These are phyloP conservation scores for Perdix hodgsoniae DNA, from an alignment of 2,797 vertebrate genomes.

Conservation along the genomic window DNA sequence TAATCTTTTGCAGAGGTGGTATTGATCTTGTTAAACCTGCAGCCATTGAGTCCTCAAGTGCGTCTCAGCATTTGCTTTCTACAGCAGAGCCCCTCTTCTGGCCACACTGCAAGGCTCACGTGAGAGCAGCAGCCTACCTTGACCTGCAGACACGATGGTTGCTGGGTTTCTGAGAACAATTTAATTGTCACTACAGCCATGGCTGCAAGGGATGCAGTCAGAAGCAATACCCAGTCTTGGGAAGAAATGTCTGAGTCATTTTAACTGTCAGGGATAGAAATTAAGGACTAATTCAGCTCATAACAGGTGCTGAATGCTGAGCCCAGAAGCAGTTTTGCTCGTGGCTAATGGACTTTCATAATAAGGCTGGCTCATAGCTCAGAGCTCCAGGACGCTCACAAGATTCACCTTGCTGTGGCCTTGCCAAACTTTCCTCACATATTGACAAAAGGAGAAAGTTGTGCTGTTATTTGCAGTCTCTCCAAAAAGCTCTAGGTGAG, in stretches of 20 bases:
- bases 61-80: slow-evolving; percentile 50
- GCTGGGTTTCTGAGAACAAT: slow-evolving; percentile 32
- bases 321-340: slow-evolving; percentile 10
- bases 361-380: slow-evolving; percentile 2
- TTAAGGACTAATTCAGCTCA: slow-evolving; percentile 34
- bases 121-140: background rate
- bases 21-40: slow-evolving; percentile 82
- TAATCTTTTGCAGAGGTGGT: slow-evolving; percentile 81
- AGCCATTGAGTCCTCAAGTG: slow-evolving; percentile 62
- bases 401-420: background rate
- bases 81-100: slow-evolving; percentile 7
- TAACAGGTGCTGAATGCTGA: slow-evolving; percentile 48
- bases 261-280: slow-evolving; percentile 52
- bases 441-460: background rate
- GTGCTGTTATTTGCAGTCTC: background rate
- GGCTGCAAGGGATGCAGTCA: slow-evolving; percentile 39
- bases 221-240: background rate
- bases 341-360: slow-evolving; percentile 42
- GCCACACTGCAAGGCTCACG: background rate
- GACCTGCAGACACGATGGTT: background rate
- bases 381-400: accelerated
- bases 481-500: background rate
- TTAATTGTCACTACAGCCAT: slow-evolving; percentile 9
- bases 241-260: slow-evolving; percentile 45
- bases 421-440: background rate